Evolutionary conservation across 2,797 vertebrate species (phyloP), one percentile per base, ranked within the genome.

Genomic region (Melanogrammus aeglefinus): DNA sequence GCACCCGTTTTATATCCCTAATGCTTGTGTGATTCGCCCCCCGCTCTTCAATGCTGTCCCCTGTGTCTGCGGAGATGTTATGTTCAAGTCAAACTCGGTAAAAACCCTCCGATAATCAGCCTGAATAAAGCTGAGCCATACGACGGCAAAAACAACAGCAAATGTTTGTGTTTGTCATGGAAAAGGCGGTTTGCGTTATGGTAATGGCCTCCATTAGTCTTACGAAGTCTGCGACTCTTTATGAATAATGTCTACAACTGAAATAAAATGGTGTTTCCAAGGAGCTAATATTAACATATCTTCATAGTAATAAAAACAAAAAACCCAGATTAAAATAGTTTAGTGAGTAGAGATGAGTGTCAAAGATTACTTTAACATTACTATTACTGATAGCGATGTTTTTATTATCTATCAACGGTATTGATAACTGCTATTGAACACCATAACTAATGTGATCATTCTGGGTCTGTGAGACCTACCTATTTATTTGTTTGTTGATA

Each of bases 391-490:
- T 39, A 76, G 33, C 39, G 38, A 38, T 63, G 73, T 9, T 16
- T 75, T 73, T 66, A 29, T 27, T 71, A 71, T 35, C 14, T 35
- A 33, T 72, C 13, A 18, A 72, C 6, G 14, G 33, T 72, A 72
- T 72, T 18, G 70, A 77, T 73, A 29, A 77, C 39, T 16, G 36
- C 27, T 74, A 41, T 39, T 74, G 39, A 41, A 41, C 78, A 77
- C 75, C 31, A 70, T 76, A 75, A 87, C 74, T 85, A 76, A 36
- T 81, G 78, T 83, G 73, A 76, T 85, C 74, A 82, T 85, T 79
- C 87, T 86, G 87, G 69, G 92, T 95, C 94, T 94, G 94, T 94
- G 93, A 92, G 91, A 95, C 93, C 92, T 33, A 72, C 70, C 33
- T 94, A 95, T 92, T 95, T 94, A 36, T 95, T 84, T 78, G 81